These are phyloP conservation scores for Anguilla rostrata DNA, from an alignment of 2,113 vertebrate genomes.

Conservation along the genomic window DNA sequence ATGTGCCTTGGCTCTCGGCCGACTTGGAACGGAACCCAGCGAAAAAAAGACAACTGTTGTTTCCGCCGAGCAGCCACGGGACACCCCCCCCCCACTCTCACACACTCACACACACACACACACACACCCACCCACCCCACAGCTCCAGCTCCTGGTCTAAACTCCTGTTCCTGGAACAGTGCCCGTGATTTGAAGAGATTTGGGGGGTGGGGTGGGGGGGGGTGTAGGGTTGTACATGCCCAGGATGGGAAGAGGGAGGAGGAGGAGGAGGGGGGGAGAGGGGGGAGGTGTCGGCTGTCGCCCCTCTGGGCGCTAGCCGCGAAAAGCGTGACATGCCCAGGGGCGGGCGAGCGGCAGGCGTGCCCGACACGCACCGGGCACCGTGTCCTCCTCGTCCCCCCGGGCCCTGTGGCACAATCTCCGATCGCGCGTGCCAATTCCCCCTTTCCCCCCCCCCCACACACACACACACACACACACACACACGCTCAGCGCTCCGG, in stretches of 20 bases:
- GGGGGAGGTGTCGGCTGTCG: constrained; percentile 79
- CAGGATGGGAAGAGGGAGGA: constrained; percentile 65
- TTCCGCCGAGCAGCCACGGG: constrained; percentile 63
- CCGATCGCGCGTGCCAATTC: constrained; percentile 80
- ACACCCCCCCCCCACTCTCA: constrained; percentile 40
- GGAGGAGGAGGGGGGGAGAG: constrained; percentile 67
- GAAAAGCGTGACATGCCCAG: constrained; percentile 78
- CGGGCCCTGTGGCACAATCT: constrained; percentile 82
- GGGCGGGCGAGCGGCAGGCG: constrained; percentile 69
- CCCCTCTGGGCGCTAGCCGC: constrained; percentile 73
- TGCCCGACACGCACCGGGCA: constrained; percentile 54
- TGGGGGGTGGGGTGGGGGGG: constrained; percentile 26
- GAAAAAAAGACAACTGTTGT: constrained; percentile 63
- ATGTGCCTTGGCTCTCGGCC: constrained; percentile 76
- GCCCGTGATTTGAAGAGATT: constrained; percentile 58
- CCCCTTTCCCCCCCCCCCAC: constrained; percentile 45
- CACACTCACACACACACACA: constrained; percentile 28
- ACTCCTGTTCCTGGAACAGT: constrained; percentile 76
- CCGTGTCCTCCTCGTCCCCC: constrained; percentile 83
- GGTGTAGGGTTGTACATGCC: constrained; percentile 63
- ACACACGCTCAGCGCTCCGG: no score
- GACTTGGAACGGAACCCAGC: constrained; percentile 67
- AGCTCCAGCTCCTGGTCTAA: constrained; percentile 58
- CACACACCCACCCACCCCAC: neutral
- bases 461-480: constrained; percentile 1